Evolutionary conservation across 2,113 vertebrate genomes (phyloP).

Genomic region (Atlantisia rogersi): DNA sequence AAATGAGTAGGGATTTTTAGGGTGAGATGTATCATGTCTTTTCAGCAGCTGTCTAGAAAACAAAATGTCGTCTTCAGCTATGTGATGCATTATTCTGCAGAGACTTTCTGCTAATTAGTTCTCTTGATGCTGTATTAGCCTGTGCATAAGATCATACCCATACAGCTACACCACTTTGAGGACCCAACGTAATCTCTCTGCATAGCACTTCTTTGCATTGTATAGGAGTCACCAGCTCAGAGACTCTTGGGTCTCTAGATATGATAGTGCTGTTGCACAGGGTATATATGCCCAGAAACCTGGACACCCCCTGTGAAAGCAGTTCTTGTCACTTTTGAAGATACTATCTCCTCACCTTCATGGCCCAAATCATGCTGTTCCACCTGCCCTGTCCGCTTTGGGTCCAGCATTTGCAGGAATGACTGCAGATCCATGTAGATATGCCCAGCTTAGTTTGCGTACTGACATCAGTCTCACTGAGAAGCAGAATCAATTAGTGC

Average conservation of each 20-base stretch:
- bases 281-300: not conserved
- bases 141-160: not conserved
- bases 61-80: not conserved
- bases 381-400: not conserved
- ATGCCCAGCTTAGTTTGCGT: not conserved
- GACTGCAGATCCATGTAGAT: not conserved
- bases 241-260: not conserved
- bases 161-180: not conserved
- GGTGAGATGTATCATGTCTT: not conserved
- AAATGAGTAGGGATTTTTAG: not conserved
- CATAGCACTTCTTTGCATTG: not conserved
- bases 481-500: not conserved
- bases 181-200: not conserved
- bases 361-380: not conserved
- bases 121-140: not conserved
- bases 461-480: not conserved
- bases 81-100: not conserved
- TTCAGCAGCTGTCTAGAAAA: not conserved
- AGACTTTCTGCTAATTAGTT: not conserved
- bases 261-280: not conserved
- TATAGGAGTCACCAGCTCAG: not conserved
- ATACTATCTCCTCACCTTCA: not conserved
- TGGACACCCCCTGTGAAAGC: not conserved
- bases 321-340: constrained; percentile 5
- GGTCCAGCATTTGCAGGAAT: not conserved